phyloP scores from a whole-genome alignment of 2,797 vertebrate species.

The Hydrocynus forskahlii region DNA sequence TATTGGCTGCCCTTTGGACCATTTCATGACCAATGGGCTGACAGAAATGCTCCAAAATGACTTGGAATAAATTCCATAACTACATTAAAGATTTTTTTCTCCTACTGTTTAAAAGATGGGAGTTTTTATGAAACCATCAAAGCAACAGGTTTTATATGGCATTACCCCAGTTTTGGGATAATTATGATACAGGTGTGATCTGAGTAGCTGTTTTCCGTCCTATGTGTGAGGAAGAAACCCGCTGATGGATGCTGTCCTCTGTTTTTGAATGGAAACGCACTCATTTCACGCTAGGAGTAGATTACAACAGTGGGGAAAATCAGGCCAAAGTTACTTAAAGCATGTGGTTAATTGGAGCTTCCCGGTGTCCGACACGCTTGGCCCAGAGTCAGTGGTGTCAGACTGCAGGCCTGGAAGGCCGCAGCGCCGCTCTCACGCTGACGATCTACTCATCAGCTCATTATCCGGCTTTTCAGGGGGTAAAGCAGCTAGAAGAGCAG shows the following conservation, averaged over 20 bases:
- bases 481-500: neutral
- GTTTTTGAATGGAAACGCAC: neutral
- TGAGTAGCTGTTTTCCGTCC: too few species aligned
- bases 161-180: too few species aligned
- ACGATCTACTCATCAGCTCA: conserved; percentile 22
- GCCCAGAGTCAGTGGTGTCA: conserved; percentile 33
- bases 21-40: too few species aligned
- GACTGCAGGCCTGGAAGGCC: conserved; percentile 1
- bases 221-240: too few species aligned
- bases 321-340: conserved; percentile 37
- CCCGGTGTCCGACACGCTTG: conserved; percentile 17
- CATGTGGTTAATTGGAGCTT: conserved; percentile 33
- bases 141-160: too few species aligned
- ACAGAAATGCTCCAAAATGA: too few species aligned
- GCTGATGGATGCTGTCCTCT: neutral
- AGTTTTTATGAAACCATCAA: too few species aligned
- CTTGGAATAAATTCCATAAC: too few species aligned
- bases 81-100: too few species aligned
- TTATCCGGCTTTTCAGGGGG: neutral
- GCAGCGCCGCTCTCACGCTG: neutral
- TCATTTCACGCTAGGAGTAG: neutral
- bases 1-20: too few species aligned
- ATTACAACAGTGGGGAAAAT: neutral
- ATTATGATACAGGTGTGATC: too few species aligned
- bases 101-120: too few species aligned